phyloP scores from a whole-genome alignment of 2,797 vertebrate species.

The Lates japonicus region DNA sequence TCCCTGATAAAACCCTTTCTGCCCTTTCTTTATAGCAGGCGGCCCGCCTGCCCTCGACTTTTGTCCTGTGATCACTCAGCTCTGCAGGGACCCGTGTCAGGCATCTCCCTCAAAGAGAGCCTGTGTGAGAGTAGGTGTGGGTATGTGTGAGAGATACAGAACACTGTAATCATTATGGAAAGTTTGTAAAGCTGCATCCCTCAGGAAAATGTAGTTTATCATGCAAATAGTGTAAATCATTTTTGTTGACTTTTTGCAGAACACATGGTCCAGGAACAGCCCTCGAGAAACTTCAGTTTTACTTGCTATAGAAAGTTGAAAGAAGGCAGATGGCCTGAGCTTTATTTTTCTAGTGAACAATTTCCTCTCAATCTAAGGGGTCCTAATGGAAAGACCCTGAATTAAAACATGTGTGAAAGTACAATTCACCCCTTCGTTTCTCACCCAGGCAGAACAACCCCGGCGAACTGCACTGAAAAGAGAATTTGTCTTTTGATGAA shows the following conservation, averaged over 20 bases:
- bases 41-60: constrained; percentile 77
- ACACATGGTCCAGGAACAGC: constrained; percentile 63
- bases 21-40: constrained; percentile 77
- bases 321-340: constrained; percentile 80
- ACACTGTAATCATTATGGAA: constrained; percentile 28
- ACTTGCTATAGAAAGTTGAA: constrained; percentile 71
- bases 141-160: constrained; percentile 41
- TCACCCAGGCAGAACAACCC: constrained; percentile 73
- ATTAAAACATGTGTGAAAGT: constrained; percentile 85
- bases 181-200: constrained; percentile 42
- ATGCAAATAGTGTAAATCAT: constrained; percentile 65
- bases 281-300: constrained; percentile 63
- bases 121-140: constrained; percentile 46
- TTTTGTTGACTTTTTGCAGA: constrained; percentile 72
- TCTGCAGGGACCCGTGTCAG: constrained; percentile 76
- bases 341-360: constrained; percentile 83
- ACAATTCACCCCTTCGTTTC: constrained; percentile 70
- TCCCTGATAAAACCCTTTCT: constrained; percentile 76
- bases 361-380: constrained; percentile 78
- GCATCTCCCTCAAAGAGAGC: constrained; percentile 58
- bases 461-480: constrained; percentile 52
- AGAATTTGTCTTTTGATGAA: constrained; percentile 69
- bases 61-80: constrained; percentile 83
- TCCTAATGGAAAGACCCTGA: constrained; percentile 79
- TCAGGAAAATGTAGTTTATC: constrained; percentile 46